These are phyloP conservation scores for Staurois parvus DNA, from an alignment of 2,797 vertebrate genomes.

Conservation along the genomic window DNA sequence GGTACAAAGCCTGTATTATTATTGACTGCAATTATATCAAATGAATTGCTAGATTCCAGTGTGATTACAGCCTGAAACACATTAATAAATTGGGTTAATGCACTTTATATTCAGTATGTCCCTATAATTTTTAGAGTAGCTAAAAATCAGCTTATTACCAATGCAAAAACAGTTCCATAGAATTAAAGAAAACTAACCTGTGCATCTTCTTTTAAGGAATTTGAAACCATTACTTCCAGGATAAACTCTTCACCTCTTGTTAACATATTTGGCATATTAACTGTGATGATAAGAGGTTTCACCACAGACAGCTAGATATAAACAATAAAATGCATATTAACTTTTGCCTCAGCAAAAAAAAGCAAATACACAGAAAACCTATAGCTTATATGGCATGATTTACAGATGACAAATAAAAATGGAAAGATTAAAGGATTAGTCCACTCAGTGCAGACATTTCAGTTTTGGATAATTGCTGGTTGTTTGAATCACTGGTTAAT, in stretches of 20 bases:
- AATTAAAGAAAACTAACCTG: conserved; percentile 65
- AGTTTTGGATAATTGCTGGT: background rate
- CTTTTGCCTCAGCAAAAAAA: background rate
- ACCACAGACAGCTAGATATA: conserved; percentile 69
- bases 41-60: conserved; percentile 68
- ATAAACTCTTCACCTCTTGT: conserved; percentile 77
- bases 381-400: background rate
- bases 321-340: background rate
- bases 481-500: background rate
- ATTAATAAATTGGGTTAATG: background rate
- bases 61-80: conserved; percentile 71
- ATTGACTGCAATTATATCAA: conserved; percentile 71
- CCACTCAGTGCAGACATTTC: background rate
- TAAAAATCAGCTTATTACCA: background rate
- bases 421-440: background rate
- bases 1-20: conserved; percentile 54
- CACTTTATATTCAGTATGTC: background rate
- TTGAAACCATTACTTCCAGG: conserved; percentile 73
- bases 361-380: too few species aligned
- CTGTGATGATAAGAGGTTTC: conserved; percentile 72
- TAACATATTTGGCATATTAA: conserved; percentile 71
- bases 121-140: background rate
- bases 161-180: conserved; percentile 18
- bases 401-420: background rate
- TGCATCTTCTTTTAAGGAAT: conserved; percentile 68